Conservation (phyloP, 2,888 invertebrate species). For the Galerucella pusilla region DNA sequence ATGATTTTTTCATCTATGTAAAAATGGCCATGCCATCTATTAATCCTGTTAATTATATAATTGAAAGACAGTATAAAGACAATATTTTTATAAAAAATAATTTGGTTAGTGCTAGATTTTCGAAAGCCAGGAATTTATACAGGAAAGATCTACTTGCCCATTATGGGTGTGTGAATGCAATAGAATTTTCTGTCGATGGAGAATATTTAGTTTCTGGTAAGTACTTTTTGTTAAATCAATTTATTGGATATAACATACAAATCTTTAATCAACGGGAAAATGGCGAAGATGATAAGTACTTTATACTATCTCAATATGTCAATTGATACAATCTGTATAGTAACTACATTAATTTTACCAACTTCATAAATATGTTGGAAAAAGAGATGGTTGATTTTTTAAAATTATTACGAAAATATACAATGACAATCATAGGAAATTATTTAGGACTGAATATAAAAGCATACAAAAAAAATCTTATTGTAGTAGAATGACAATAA, state of each 20-base stretch:
- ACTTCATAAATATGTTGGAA: not conserved
- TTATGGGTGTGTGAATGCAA: conserved; percentile 96
- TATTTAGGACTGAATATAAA: too few relatives aligned
- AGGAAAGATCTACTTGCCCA: conserved; percentile 88
- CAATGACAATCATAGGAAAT: too few relatives aligned
- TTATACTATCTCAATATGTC: not conserved
- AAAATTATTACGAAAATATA: too few relatives aligned
- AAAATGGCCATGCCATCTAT: conserved; percentile 66
- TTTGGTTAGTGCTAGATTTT: conserved; percentile 72
- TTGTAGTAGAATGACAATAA: too few relatives aligned
- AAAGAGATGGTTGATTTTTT: too few relatives aligned
- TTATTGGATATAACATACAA: not conserved
- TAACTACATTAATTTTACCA: not conserved
- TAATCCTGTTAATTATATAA: conserved; percentile 72
- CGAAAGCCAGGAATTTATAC: conserved; percentile 79
- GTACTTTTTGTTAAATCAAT: conserved; percentile 37
- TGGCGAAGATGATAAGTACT: conserved; percentile 5
- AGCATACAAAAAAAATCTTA: too few relatives aligned
- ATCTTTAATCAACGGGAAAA: not conserved
- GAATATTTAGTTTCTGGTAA: conserved; percentile 89
- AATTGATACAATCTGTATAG: conserved; percentile 19
- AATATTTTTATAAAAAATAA: conserved; percentile 70
- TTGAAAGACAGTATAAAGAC: conserved; percentile 73
- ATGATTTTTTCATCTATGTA: conserved; percentile 35
- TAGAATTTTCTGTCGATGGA: conserved; percentile 92